Evolutionary conservation across 2,888 invertebrate species (phyloP), one percentile per base, ranked within the genome.

Genomic region (Idaea biselata): DNA sequence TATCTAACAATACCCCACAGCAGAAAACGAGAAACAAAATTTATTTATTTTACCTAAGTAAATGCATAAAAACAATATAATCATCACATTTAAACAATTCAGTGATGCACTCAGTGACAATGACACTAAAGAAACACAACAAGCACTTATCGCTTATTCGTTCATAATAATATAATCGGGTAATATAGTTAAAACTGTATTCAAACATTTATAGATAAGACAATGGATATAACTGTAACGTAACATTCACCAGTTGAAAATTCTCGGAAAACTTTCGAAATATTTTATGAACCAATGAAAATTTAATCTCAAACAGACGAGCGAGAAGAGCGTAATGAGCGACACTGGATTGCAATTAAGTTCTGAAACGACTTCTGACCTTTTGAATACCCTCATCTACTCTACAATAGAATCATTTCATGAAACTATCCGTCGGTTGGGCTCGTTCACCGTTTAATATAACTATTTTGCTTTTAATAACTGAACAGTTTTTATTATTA

Each of bases 281-380:
- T 76, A 73, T 75, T 75, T 76, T 71, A 77, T 68, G 63, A 60
- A 44, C 62, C 71, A 71, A 70, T 77, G 74, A 77, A 81, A 81
- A 76, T 78, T 78, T 77, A 74, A 81, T 76, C 75, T 65, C 64
- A 65, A 66, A 16, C 64, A 67, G 73, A 62, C 62, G 61, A 60
- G 65, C 68, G 64, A 61, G 68, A 44, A 60, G 58, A 60, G 65
- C 68, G 71, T 77, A 78, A 81, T 77, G 76, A 77, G 73, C 76
- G 78, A 74, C 78, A 73, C 73, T 70, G 76, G 74, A 75, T 77
- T 71, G 78, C 78, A 80, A 80, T 82, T 81, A 80, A 70, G 71
- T 67, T 71, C 63, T 69, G 65, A 67, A 73, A 69, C 68, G 71
- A 66, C 67, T 61, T 60, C 68, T 71, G 73, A 74, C 76, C 74